A percentile compares a stretch with the other conserved stretches of the same genome.
phyloP scores from a whole-genome alignment of 2,113 vertebrate genomes.

The Corythornis madagascariensis region DNA sequence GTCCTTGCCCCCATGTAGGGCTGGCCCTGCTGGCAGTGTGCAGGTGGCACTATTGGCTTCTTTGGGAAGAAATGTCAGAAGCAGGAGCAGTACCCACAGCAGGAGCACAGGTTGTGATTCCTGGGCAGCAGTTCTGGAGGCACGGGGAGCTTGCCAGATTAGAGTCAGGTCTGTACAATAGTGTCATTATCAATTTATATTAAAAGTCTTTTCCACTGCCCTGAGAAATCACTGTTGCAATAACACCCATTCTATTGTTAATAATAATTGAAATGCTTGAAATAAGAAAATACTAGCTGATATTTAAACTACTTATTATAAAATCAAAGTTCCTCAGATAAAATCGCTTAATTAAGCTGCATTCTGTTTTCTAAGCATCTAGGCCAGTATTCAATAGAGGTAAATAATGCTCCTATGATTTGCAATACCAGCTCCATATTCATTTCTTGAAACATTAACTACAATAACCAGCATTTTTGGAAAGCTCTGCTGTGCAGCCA shows the following conservation, averaged over 20 bases:
- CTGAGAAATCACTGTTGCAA: conserved; percentile 27
- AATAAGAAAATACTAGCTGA: conserved; percentile 45
- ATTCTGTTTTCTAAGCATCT: conserved; percentile 51
- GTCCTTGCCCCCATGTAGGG: not conserved
- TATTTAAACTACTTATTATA: conserved; percentile 60
- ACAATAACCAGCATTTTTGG: conserved; percentile 22
- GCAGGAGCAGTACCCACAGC: not conserved
- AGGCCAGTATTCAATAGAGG: conserved; percentile 46
- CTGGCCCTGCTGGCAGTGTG: not conserved
- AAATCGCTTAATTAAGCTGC: conserved; percentile 56
- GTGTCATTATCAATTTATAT: conserved; percentile 26
- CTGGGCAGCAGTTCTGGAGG: not conserved
- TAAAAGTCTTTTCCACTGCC: conserved; percentile 40
- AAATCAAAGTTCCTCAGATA: conserved; percentile 57
- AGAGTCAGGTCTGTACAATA: conserved; percentile 26
- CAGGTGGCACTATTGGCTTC: not conserved
- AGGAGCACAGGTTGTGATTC: not conserved
- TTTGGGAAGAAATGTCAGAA: not conserved
- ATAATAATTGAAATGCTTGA: conserved; percentile 42
- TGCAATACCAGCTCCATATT: conserved; percentile 7
- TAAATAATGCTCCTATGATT: conserved; percentile 54
- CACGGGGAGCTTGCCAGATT: not conserved
- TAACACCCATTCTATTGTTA: conserved; percentile 14
- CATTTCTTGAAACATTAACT: conserved; percentile 42
- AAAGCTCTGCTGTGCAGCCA: not conserved